Conservation (phyloP, 2,113 vertebrate genomes). For the Lonchura striata region DNA sequence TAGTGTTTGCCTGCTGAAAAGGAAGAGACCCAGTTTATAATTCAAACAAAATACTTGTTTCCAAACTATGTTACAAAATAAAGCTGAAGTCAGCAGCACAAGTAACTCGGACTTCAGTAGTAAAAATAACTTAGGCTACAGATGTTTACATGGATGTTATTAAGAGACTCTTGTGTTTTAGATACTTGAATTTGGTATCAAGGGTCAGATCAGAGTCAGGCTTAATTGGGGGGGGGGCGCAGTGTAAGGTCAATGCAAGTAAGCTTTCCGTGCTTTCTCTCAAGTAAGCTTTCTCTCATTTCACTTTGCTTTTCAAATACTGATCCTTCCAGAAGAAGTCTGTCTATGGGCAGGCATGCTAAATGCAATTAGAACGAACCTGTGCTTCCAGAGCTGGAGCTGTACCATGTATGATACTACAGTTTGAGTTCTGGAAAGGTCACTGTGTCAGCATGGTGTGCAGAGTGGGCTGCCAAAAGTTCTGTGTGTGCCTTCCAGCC, state of each 20-base stretch:
- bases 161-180: not conserved
- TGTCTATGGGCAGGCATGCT: not conserved
- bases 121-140: not conserved
- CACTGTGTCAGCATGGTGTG: not conserved
- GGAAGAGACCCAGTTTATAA: not conserved
- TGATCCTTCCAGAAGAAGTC: not conserved
- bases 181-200: not conserved
- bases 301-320: not conserved
- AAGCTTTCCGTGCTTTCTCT: not conserved
- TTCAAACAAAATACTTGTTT: not conserved
- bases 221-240: rapidly evolving
- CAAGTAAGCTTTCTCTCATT: not conserved
- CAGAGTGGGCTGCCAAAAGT: not conserved
- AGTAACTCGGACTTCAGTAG: not conserved
- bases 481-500: not conserved
- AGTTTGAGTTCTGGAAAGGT: not conserved
- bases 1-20: not conserved
- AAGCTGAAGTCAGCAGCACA: not conserved
- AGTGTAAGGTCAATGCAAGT: not conserved
- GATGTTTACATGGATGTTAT: not conserved
- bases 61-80: not conserved
- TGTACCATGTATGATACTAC: not conserved
- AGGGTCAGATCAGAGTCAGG: not conserved
- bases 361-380: not conserved
- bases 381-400: not conserved